Base-by-base conservation (phyloP, 2,888 invertebrate genomes). In the Ormyrus thymus region DNA sequence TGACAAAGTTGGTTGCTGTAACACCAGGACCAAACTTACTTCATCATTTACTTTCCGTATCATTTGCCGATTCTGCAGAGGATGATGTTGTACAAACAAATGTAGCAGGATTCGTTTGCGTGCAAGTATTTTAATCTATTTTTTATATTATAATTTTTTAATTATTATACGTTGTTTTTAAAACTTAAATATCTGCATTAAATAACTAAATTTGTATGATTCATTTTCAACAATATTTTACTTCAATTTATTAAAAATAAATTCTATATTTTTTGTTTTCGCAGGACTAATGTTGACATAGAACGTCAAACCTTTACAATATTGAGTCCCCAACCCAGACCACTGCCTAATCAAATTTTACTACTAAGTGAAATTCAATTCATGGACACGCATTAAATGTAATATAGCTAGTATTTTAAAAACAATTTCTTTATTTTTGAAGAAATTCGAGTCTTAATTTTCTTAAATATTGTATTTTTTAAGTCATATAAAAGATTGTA, bases 321-420 rank as follows among this genome's bases (percentile, higher is more conserved):
- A 43, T 92, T 99, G 55, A 97, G 98, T 0, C 98, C 98, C 0
- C 97, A 98, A 88, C 97, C 98, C 6, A 93, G 97, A 59, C 98
- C 98, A 0, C 91, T 99, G 64, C 98, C 98, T 45, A 95, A 96
- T 90, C 95, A 95, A 6, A 92, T 98, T 68, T 91, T 98, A 53
- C 91, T 99, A 62, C 91, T 97, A 46, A 97, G 98, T 0, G 98
- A 98, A 83, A 91, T 98, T 82, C 97, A 97, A 88, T 98, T 97
- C 90, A 97, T 98, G 96, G 98, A 98, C 90, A 95, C 95, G 86
- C 96, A 96, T 89, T 96, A 91, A 91, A 13, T 55, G 43, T 10
- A 59, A 53, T 13, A 6, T 45, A 0, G 45, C 10, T 50, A 9
- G 11, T 48, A n/a, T 29, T n/a, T 6, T 43, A 13, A 70, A 48